Conservation (phyloP, 2,888 invertebrate genomes). For the Acrocyrtus sp. region DNA sequence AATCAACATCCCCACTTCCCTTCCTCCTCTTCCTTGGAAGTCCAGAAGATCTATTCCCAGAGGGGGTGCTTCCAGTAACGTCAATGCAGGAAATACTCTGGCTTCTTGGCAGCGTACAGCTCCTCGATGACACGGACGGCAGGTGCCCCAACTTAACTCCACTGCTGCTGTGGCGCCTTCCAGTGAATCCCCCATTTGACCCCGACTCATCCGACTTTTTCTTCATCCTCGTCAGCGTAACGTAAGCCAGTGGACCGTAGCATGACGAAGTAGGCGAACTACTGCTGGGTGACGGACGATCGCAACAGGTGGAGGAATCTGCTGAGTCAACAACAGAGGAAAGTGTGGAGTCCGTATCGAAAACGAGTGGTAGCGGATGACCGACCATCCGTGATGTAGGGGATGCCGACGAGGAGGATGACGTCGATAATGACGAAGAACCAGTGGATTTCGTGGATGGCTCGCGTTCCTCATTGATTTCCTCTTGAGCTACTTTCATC, state of each 20-base stretch:
- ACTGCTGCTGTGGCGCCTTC: background rate
- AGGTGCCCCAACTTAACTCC: background rate
- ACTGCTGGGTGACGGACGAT: background rate
- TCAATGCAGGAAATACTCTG: conserved; percentile 39
- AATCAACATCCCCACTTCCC: conserved; percentile 1
- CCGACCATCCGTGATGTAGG: background rate
- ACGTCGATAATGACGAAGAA: background rate
- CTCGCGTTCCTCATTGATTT: background rate
- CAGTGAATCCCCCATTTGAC: background rate
- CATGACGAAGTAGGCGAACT: background rate
- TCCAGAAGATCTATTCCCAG: background rate
- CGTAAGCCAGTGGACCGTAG: conserved; percentile 36
- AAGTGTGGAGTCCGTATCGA: background rate
- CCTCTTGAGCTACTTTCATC: background rate
- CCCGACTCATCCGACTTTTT: background rate
- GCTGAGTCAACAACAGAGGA: background rate
- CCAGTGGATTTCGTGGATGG: background rate
- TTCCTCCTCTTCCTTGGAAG: conserved; percentile 8
- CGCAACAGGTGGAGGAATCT: background rate
- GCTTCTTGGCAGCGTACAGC: conserved; percentile 24
- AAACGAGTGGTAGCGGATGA: background rate
- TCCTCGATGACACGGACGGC: background rate
- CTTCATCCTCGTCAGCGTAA: conserved; percentile 10
- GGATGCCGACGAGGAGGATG: background rate
- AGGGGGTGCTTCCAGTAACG: background rate